Evolutionary conservation across 23 tunicate species (phyloP), one percentile per base, ranked within the genome.

Genomic region (Oikopleura vanhoeffeni): DNA sequence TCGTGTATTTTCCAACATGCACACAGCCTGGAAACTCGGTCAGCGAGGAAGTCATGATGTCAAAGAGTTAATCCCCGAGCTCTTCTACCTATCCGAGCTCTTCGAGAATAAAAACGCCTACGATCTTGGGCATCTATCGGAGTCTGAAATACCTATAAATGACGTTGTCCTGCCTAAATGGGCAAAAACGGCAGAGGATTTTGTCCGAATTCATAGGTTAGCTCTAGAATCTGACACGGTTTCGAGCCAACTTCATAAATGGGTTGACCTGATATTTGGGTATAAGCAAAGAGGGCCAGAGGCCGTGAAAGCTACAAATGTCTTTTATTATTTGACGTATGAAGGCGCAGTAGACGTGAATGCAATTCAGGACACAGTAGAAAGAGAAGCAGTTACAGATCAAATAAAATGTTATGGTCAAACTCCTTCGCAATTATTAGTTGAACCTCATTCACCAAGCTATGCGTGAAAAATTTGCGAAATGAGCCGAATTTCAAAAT

Each of bases 21-120:
- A 84, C 40, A 93, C 90, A 41, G 86, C 95, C 0, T 93, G 98
- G 98, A 93, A 93, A 76, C 90, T 89, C 49, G 88, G 94, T 41
- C 98, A 93, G 83, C 87, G 98, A 41, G 98, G 90, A 58, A 89
- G 94, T 39, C 98, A 93, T 75, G 98, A 93, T 84, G 98, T 93
- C 76, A 93, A 93, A 93, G 98, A 93, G 57, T 41, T 93, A 84
- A 90, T 93, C 75, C 98, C 98, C 0, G 98, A 93, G 85, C 90
- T 93, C 76, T 93, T 87, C 76, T 93, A 90, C 83, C 86, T 93
- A 0, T 92, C 98, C 57, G 98, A 93, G 71, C 88, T 93, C 89
- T 90, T 93, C 40, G 83, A 88, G 57, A 93, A 93, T 89, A 85
- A 88, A 87, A 93, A 93, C 89, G 85, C 76, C 41, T 93, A 87